Percentiles rank a stretch among this genome's conserved stretches.
phyloP scores from a whole-genome alignment of 2,113 vertebrate species.

The Nycticebus coucang region DNA sequence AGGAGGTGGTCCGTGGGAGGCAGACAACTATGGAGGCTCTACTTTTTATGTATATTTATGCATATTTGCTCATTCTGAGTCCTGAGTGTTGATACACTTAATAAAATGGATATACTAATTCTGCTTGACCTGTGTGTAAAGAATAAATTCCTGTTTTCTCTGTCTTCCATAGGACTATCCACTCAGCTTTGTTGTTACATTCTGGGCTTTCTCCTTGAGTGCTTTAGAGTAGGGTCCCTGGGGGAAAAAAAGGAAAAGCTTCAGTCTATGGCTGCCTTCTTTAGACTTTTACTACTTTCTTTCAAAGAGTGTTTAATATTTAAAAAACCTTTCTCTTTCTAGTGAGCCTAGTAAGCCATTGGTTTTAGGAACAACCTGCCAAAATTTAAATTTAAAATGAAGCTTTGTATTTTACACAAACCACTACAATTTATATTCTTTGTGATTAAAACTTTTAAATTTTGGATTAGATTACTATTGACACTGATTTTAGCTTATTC shows the following conservation, averaged over 20 bases:
- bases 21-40: too few relatives aligned
- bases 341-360: not conserved
- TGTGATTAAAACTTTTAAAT: not conserved
- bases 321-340: not conserved
- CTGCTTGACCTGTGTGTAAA: not conserved
- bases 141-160: not conserved
- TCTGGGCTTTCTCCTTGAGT: not conserved
- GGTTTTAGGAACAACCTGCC: not conserved
- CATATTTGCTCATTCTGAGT: not conserved
- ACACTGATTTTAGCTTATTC: not conserved
- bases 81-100: not conserved
- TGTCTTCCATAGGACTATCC: not conserved
- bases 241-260: not conserved
- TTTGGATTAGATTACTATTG: not conserved
- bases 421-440: not conserved
- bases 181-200: not conserved
- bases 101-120: not conserved
- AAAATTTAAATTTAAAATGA: constrained; percentile 4
- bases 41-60: not conserved
- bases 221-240: not conserved
- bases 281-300: not conserved
- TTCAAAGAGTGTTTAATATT: not conserved
- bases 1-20: too few relatives aligned
- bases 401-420: not conserved
- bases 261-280: not conserved